Evolutionary conservation across 2,113 vertebrate species (phyloP), one percentile per base, ranked within the genome.

Genomic region (Anas platyrhynchos): DNA sequence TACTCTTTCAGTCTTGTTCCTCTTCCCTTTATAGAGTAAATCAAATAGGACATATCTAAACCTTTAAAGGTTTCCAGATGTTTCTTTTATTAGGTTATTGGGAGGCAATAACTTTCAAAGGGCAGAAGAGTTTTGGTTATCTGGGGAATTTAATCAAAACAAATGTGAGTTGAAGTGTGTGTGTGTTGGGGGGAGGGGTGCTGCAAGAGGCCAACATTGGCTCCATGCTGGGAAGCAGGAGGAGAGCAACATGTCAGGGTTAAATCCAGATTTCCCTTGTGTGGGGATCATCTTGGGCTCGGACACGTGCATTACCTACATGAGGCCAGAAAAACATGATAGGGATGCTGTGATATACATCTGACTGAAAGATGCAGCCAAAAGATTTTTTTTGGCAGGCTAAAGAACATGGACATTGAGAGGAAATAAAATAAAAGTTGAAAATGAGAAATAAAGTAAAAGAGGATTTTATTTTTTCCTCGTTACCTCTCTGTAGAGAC

Each of bases 61-160:
- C 73, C 66, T 63, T 32, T 63, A 48, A 87, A 93, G 63, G 32
- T 72, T 95, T 73, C 81, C 88, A 96, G 63, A 61, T 93, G 68
- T 61, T 91, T 77, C 58, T 85, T 83, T 81, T 58, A 56, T 86
- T 58, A 68, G 36, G 27, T 83, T 92, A 56, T 87, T 58, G 58
- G 55, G 77, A 93, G 22, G 63, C 63, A 91, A 43, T 75, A 83
- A 72, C 78, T 72, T 93, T 38, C 54, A 92, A 89, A 95, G 78
- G 50, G 48, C 48, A 82, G 46, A 83, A 54, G 67, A 62, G 77
- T 58, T 89, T 71, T 61, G 72, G 56, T 46, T 93, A 0, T 67
- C 16, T 76, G 71, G 62, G 79, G 77, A 46, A 34, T 93, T 75
- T 62, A 46, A 36, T 46, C 58, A 58, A 84, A 92, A 44, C 41